Base-by-base conservation (phyloP, 1,140 invertebrate species). In the Arctopsyche grandis region DNA sequence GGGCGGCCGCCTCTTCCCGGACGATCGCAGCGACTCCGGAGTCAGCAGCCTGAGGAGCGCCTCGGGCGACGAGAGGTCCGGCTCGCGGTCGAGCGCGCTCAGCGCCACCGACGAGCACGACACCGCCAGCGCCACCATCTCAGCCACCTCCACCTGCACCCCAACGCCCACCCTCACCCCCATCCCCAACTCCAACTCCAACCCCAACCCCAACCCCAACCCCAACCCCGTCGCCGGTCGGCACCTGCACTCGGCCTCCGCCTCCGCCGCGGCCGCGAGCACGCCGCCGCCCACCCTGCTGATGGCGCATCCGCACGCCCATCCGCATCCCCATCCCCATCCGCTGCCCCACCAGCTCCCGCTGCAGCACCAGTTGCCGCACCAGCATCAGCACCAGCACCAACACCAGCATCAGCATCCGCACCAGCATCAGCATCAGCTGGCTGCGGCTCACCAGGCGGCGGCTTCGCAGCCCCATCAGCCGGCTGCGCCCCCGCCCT, bases 31-130 rank as follows among this genome's bases (percentile, higher is more conserved):
- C 84, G 91, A 92, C 86, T 92, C 91, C 79, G 91, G 91, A 84
- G 90, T 92, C 87, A 92, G 91, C 85, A 91, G 90, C 19, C 86
- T 91, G 82, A 88, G 91, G 48, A 90, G 88, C 56, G 89, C 86
- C 85, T 92, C 92, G 85, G 92, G 93, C 84, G 93, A 94, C 91
- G 93, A 94, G 85, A 89, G 92, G 71, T 91, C 91, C 78, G 91
- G 91, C 80, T 90, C 91, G 81, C 88, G 91, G 71, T 91, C 91
- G 77, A 92, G 91, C 81, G 91, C 91, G 29, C 86, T 92, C 52
- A 92, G 91, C 84, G 89, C 84, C 43, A 84, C 89, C 81, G 90
- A 91, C 84, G 89, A 90, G 75, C 87, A 86, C 19, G 85, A 84
- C 1, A 52, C 24, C 22, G 9, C 0, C 56, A 60, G 1, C 56